Conservation (phyloP, 2,113 vertebrate species). For the Syngnathus typhle region DNA sequence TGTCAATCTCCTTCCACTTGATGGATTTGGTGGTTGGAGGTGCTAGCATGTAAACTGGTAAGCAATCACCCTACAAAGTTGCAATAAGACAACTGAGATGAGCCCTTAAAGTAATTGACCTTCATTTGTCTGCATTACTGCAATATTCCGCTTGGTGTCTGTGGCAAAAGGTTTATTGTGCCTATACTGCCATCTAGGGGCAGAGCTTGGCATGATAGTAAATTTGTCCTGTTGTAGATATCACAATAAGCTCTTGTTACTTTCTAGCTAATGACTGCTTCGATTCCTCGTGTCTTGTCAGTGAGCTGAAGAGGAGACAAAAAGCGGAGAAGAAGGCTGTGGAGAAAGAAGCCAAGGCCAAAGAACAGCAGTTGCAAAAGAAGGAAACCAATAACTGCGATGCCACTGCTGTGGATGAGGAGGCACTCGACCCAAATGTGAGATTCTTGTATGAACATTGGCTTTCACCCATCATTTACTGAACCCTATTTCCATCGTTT, state of each 20-base stretch:
- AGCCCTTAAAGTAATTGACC: too few relatives aligned
- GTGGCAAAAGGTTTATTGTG: too few relatives aligned
- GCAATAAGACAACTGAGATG: too few relatives aligned
- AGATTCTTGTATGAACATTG: slow-evolving; percentile 43
- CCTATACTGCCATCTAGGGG: neutral
- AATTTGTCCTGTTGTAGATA: too few relatives aligned
- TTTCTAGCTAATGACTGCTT: neutral
- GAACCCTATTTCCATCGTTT: neutral
- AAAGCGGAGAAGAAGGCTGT: slow-evolving; percentile 90
- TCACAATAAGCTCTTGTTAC: neutral
- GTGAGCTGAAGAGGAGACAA: slow-evolving; percentile 90
- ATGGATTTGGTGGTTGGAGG: too few relatives aligned
- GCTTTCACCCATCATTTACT: neutral
- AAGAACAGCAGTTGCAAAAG: slow-evolving; percentile 74
- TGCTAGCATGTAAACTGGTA: too few relatives aligned
- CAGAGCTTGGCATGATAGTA: neutral
- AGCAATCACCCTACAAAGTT: too few relatives aligned
- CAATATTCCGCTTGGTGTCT: too few relatives aligned
- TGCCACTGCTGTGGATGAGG: slow-evolving; percentile 75
- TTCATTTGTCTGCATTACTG: too few relatives aligned
- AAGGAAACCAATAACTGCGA: slow-evolving; percentile 43
- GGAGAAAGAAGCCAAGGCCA: slow-evolving; percentile 87
- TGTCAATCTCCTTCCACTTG: too few relatives aligned
- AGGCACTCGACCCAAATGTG: slow-evolving; percentile 90
- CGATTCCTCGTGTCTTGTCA: slow-evolving; percentile 42